Conservation (phyloP, 2,113 vertebrate species). For the Eurystomus gularis region DNA sequence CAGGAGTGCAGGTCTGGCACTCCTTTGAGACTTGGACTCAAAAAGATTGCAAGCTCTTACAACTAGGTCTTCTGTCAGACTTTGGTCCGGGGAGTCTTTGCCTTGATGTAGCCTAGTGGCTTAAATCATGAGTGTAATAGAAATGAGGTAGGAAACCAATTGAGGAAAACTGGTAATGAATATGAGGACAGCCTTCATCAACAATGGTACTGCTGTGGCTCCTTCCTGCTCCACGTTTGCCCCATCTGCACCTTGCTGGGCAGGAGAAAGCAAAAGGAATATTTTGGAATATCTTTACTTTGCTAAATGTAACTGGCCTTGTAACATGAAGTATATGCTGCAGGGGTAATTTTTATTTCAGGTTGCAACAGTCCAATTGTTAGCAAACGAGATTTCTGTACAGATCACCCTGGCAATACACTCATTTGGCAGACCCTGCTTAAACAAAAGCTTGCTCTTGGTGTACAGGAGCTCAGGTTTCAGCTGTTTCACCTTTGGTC, state of each 20-base stretch:
- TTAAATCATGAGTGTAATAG: neutral
- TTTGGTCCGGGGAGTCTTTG: neutral
- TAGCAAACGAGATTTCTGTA: slow-evolving; percentile 51
- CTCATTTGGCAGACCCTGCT: slow-evolving; percentile 48
- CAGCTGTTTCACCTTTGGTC: slow-evolving; percentile 78
- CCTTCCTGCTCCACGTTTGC: neutral
- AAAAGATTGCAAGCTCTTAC: neutral
- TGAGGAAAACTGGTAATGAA: neutral
- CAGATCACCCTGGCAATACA: slow-evolving; percentile 39
- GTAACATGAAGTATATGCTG: neutral
- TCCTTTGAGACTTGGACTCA: neutral
- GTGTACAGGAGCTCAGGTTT: slow-evolving; percentile 56
- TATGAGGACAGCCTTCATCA: neutral
- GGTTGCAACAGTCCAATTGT: slow-evolving; percentile 29
- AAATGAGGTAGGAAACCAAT: neutral
- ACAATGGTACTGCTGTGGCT: neutral
- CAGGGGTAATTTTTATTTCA: neutral
- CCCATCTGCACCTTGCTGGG: fast-evolving
- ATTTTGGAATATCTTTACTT: neutral
- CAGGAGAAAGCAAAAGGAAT: neutral
- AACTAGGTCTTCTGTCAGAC: neutral
- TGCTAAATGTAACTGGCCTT: neutral
- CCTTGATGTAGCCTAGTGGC: neutral
- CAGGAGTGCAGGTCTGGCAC: neutral
- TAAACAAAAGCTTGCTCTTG: slow-evolving; percentile 48